phyloP scores from a whole-genome alignment of 1,140 invertebrate species.

The Papilio xuthus region DNA sequence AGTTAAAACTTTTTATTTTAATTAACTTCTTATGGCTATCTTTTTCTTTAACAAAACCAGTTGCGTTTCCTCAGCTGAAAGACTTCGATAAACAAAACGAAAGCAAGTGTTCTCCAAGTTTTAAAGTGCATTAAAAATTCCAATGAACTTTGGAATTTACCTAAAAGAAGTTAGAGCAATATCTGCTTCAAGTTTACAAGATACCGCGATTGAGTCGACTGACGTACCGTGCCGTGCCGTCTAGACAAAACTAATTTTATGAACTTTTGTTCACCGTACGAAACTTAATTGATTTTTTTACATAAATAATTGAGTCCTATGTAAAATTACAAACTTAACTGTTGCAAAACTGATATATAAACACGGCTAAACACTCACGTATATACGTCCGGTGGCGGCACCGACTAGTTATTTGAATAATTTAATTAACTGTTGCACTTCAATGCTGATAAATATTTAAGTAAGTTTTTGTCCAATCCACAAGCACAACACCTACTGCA shows the following conservation, averaged over 20 bases:
- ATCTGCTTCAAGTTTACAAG: not conserved
- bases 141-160: slow-evolving; percentile 22
- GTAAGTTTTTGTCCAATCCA: no score
- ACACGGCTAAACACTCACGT: no score
- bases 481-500: no score
- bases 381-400: no score
- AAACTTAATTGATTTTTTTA: not conserved
- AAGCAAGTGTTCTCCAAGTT: slow-evolving; percentile 2
- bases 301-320: not conserved
- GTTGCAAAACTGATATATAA: not conserved
- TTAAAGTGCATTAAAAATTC: slow-evolving; percentile 19
- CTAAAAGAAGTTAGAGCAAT: slow-evolving; percentile 14
- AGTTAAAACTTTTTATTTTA: not conserved
- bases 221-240: not conserved
- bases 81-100: slow-evolving; percentile 1
- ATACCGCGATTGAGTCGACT: slow-evolving; percentile 2
- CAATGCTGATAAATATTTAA: no score
- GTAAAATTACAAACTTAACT: not conserved
- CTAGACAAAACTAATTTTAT: slow-evolving; percentile 17
- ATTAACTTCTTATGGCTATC: not conserved
- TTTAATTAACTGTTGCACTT: no score
- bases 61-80: not conserved
- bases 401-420: no score
- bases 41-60: not conserved
- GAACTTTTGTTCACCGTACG: not conserved